Evolutionary conservation across 2,797 vertebrate species (phyloP), one percentile per base, ranked within the genome.

Genomic region (Thripadectes ignobilis): DNA sequence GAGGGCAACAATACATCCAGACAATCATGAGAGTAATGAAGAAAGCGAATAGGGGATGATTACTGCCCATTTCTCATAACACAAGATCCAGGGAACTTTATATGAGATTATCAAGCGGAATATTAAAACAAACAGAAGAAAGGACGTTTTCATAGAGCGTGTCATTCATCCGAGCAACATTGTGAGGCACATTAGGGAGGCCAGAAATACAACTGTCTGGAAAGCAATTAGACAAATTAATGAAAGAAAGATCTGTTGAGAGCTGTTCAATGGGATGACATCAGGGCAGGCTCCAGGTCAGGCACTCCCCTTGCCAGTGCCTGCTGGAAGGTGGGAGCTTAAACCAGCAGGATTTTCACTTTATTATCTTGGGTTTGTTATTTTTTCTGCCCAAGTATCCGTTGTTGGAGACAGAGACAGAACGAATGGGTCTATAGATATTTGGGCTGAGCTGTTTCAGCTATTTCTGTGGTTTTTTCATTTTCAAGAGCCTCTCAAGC

Each of bases 151-250:
- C 79, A 86, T 88, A 27, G 20, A n/a, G 36, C 2, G 49, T 38
- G 45, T 77, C 91, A 94, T 92, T 94, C 85, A 96, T 84, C 95
- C 87, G 66, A 19, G 84, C 43, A 59, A 57, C 71, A 51, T 77
- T 93, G 75, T 78, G 85, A 88, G 87, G 87, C 67, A 55, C 62
- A 85, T 94, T 91, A 73, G 2, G 2, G 77, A 87, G 76, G 41
- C n/a, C 92, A 84, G 93, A 73, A 94, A 84, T 72, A 65, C 73
- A 92, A 88, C 93, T 75, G 69, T 73, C 93, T 94, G 93, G 54
- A 91, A 95, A 91, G 93, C 95, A 96, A 95, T 96, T 97, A 95
- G 89, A 68, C 76, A 90, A 97, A 96, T 92, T 94, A 95, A 95
- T 86, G 93, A 95, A 96, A 96, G 85, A 76, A 93, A 94, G 85